phyloP scores from a whole-genome alignment of 2,797 vertebrate species.

The Crenichthys baileyi region DNA sequence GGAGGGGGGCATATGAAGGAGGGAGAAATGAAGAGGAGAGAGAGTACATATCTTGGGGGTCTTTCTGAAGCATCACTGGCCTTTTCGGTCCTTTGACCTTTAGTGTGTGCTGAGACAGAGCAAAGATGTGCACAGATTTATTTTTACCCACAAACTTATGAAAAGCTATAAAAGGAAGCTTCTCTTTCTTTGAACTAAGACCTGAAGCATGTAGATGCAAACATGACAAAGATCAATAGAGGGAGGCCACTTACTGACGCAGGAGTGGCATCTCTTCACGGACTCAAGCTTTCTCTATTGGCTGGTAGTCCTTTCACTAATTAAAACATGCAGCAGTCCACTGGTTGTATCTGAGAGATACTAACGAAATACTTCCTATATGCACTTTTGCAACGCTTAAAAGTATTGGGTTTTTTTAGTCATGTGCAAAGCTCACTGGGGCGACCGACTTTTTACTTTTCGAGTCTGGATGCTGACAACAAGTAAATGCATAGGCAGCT shows the following conservation, averaged over 20 bases:
- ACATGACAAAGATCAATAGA: slow-evolving; percentile 44
- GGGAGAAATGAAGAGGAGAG: slow-evolving; percentile 32
- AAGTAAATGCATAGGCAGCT: slow-evolving; percentile 2
- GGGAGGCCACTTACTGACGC: slow-evolving; percentile 25
- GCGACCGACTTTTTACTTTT: slow-evolving; percentile 19
- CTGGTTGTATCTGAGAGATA: background rate
- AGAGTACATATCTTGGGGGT: slow-evolving; percentile 62
- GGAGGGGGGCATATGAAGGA: slow-evolving; percentile 44
- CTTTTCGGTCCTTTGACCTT: slow-evolving; percentile 76
- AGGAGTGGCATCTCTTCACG: slow-evolving; percentile 33
- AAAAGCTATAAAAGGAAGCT: slow-evolving; percentile 12
- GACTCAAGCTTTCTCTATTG: slow-evolving; percentile 39
- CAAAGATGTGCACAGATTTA: slow-evolving; percentile 53
- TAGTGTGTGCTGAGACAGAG: slow-evolving; percentile 58
- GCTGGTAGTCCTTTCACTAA: slow-evolving; percentile 34
- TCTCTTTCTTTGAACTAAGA: slow-evolving; percentile 13
- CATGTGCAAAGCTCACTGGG: slow-evolving; percentile 9
- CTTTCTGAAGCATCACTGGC: slow-evolving; percentile 71
- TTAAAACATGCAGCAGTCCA: slow-evolving; percentile 17
- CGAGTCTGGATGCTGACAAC: slow-evolving; percentile 14
- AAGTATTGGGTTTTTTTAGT: slow-evolving; percentile 5
- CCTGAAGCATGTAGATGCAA: slow-evolving; percentile 14
- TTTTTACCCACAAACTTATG: slow-evolving; percentile 50
- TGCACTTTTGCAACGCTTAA: slow-evolving; percentile 7
- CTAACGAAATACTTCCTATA: slow-evolving; percentile 1